phyloP scores from a whole-genome alignment of 2,888 invertebrate genomes.

The Amphimallon solstitiale region DNA sequence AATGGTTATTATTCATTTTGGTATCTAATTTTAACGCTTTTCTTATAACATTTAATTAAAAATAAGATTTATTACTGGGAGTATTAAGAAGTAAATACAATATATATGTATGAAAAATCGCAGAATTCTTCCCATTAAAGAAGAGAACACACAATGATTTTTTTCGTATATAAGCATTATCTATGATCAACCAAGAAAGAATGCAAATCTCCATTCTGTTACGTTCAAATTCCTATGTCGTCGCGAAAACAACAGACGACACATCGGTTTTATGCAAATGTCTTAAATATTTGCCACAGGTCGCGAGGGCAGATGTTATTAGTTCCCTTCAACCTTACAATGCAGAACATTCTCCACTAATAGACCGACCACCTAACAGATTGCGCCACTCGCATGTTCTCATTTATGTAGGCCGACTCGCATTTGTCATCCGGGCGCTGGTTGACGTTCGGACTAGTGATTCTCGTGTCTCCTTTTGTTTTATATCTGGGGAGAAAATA shows the following conservation, averaged over 20 bases:
- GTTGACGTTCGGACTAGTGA: slow-evolving; percentile 32
- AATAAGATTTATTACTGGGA: no score
- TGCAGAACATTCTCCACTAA: slow-evolving; percentile 61
- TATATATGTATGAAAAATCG: no score
- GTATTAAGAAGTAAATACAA: no score
- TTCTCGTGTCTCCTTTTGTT: slow-evolving; percentile 33
- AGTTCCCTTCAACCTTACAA: slow-evolving; percentile 60
- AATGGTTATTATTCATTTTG: no score
- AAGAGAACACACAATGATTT: no score
- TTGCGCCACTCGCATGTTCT: slow-evolving; percentile 59
- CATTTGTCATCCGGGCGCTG: slow-evolving; percentile 54
- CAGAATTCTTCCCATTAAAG: no score
- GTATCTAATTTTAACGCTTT: no score
- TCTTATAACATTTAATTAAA: no score
- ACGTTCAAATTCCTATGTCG: slow-evolving; percentile 18
- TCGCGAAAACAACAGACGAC: slow-evolving; percentile 27
- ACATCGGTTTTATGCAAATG: slow-evolving; percentile 47
- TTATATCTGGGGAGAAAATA: slow-evolving; percentile 28
- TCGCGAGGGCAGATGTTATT: slow-evolving; percentile 56
- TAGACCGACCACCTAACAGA: slow-evolving; percentile 61
- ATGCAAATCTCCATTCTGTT: background rate
- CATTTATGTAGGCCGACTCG: slow-evolving; percentile 56
- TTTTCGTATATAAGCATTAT: background rate
- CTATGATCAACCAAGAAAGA: background rate
- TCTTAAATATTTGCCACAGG: slow-evolving; percentile 58